A percentile compares a stretch with the other conserved stretches of the same genome.
phyloP scores from a whole-genome alignment of 2,113 vertebrate species.

The Chrysochloris asiatica region DNA sequence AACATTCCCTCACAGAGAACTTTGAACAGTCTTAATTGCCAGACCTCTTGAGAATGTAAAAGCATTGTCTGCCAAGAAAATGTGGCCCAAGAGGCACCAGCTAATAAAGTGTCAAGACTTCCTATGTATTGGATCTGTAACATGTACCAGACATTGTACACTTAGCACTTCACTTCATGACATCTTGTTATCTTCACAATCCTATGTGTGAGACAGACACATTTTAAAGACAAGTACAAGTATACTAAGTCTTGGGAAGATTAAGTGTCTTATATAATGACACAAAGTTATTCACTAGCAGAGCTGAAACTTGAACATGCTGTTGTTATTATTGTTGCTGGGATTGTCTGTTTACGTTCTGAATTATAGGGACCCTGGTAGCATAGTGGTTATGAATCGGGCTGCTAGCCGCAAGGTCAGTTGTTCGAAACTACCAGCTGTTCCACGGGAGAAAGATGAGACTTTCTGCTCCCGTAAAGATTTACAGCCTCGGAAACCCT shows the following conservation, averaged over 20 bases:
- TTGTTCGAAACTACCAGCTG: too few relatives aligned
- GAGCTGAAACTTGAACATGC: neutral
- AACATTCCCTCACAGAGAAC: constrained; percentile 36
- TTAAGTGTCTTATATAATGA: neutral
- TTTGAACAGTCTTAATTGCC: constrained; percentile 44
- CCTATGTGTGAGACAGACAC: neutral
- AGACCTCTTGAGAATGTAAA: constrained; percentile 50
- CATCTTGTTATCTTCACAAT: neutral
- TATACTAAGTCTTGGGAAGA: neutral
- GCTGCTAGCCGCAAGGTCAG: too few relatives aligned
- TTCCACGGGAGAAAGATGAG: too few relatives aligned
- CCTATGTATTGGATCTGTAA: neutral
- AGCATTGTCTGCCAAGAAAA: constrained; percentile 55
- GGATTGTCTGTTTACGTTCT: too few relatives aligned
- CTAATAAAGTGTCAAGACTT: neutral
- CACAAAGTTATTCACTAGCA: neutral
- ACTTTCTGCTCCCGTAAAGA: too few relatives aligned
- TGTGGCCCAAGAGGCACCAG: neutral
- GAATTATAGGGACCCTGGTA: too few relatives aligned
- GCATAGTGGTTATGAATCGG: too few relatives aligned
- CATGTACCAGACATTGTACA: neutral
- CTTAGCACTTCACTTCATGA: neutral
- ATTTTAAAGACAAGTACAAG: neutral
- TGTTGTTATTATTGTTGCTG: too few relatives aligned
- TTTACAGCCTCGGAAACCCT: too few relatives aligned